Conservation (phyloP, 1,140 invertebrate species). For the Drosophila pachea region DNA sequence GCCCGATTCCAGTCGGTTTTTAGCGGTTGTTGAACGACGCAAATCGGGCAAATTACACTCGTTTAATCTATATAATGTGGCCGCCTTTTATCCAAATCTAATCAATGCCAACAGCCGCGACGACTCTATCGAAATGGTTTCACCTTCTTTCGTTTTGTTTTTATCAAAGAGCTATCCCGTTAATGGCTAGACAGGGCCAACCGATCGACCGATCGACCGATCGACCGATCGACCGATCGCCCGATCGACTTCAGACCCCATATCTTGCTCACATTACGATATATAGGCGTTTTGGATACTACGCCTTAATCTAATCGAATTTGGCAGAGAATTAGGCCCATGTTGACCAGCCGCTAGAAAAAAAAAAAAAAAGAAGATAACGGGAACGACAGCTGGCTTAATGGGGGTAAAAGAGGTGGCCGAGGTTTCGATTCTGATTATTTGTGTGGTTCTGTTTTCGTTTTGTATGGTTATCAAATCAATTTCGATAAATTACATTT, state of each 20-base stretch:
- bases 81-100: constrained; percentile 77
- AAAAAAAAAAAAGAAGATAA: constrained; percentile 47
- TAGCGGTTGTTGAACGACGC: constrained; percentile 19
- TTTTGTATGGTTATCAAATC: constrained; percentile 42
- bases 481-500: constrained; percentile 67
- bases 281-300: constrained; percentile 27
- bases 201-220: constrained; percentile 13
- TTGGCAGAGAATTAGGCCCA: constrained; percentile 61
- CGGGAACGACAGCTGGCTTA: constrained; percentile 29
- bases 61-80: constrained; percentile 69
- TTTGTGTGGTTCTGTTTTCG: constrained; percentile 5
- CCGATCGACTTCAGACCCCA: constrained; percentile 10
- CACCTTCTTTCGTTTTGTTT: constrained; percentile 5
- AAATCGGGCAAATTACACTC: constrained; percentile 54
- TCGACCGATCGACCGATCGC: background rate
- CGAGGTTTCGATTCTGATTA: constrained; percentile 8
- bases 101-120: constrained; percentile 41
- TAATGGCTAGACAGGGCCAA: constrained; percentile 1
- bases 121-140: constrained; percentile 13
- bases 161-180: constrained; percentile 36
- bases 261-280: constrained; percentile 43
- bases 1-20: background rate
- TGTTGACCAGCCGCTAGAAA: constrained; percentile 36
- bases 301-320: constrained; percentile 58
- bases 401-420: background rate